Percentiles rank a stretch among this genome's conserved stretches.
These are phyloP conservation scores for Fistularia commersonii DNA, from an alignment of 2,797 vertebrate genomes.

Conservation along the genomic window DNA sequence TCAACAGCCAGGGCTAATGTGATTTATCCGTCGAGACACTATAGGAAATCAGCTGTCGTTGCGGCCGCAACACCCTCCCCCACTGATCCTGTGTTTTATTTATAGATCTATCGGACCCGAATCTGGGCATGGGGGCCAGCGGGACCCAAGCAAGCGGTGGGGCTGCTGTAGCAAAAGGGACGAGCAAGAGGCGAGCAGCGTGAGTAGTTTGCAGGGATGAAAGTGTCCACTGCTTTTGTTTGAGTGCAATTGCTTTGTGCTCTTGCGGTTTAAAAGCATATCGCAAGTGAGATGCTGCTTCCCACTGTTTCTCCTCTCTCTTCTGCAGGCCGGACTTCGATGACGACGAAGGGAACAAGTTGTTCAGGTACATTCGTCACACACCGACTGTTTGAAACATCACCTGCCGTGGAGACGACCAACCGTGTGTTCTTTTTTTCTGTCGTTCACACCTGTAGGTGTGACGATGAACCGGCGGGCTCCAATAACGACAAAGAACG, in stretches of 20 bases:
- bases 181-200: slow-evolving; percentile 84
- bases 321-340: slow-evolving; percentile 87
- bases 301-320: slow-evolving; percentile 4
- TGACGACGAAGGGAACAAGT: slow-evolving; percentile 86
- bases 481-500: slow-evolving; percentile 89
- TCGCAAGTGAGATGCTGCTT: too few relatives aligned
- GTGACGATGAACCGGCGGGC: slow-evolving; percentile 87
- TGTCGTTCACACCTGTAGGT: slow-evolving; percentile 64
- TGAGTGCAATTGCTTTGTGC: slow-evolving; percentile 6
- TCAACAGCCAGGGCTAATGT: neutral
- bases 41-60: slow-evolving; percentile 36
- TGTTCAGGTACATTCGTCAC: slow-evolving; percentile 82
- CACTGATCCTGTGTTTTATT: slow-evolving; percentile 45
- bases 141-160: slow-evolving; percentile 75
- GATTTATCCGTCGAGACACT: slow-evolving; percentile 20
- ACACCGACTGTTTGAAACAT: neutral
- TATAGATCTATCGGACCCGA: slow-evolving; percentile 86
- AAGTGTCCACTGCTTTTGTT: slow-evolving; percentile 7
- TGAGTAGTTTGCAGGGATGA: slow-evolving; percentile 63
- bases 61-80: slow-evolving; percentile 3
- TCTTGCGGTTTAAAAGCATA: neutral
- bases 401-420: slow-evolving; percentile 1
- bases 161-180: slow-evolving; percentile 78
- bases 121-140: slow-evolving; percentile 79
- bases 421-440: slow-evolving; percentile 14